Evolutionary conservation across 2,797 vertebrate genomes (phyloP).

Genomic region (Pagetopsis macropterus): DNA sequence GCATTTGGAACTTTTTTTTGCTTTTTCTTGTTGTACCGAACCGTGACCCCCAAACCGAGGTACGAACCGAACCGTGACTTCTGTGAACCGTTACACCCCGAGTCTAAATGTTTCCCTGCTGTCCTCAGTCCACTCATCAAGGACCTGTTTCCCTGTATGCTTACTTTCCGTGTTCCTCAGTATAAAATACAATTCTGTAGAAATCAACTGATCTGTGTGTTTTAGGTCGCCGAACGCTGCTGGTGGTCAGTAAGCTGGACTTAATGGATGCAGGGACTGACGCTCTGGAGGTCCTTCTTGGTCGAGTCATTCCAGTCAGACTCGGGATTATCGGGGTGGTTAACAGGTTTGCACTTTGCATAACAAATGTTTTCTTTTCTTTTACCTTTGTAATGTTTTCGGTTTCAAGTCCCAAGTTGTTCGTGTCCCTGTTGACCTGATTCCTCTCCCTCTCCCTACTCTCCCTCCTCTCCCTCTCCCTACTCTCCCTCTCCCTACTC

Average conservation of each 20-base stretch:
- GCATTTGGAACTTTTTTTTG: no score
- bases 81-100: no score
- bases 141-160: neutral
- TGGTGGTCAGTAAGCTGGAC: constrained; percentile 88
- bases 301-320: constrained; percentile 86
- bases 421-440: neutral
- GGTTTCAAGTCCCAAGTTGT: neutral
- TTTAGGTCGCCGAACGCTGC: constrained; percentile 85
- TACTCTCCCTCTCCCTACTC: neutral
- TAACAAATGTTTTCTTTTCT: neutral
- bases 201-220: constrained; percentile 14
- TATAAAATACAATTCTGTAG: neutral
- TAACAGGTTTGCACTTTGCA: constrained; percentile 81
- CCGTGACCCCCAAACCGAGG: no score
- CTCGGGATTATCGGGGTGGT: constrained; percentile 89
- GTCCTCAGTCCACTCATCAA: neutral
- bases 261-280: constrained; percentile 89
- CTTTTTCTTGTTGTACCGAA: no score
- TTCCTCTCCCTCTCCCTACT: neutral
- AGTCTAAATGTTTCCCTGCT: constrained; percentile 12
- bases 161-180: neutral
- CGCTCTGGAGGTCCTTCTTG: constrained; percentile 86
- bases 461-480: no score
- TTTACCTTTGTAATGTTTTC: neutral
- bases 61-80: no score